Evolutionary conservation across 2,113 vertebrate genomes (phyloP).

Genomic region (Scophthalmus maximus): DNA sequence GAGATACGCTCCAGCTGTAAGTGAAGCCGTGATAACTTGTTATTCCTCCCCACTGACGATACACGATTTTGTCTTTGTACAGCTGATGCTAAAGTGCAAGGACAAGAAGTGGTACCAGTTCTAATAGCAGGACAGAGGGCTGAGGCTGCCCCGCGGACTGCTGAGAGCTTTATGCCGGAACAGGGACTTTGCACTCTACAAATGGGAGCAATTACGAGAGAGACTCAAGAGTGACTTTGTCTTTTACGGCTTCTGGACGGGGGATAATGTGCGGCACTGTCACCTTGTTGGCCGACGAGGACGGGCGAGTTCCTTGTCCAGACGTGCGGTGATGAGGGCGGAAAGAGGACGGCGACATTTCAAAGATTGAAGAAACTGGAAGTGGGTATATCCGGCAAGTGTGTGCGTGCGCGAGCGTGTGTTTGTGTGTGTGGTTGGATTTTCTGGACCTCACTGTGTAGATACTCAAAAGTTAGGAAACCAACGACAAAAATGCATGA

Average conservation of each 20-base stretch:
- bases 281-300: slow-evolving; percentile 53
- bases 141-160: slow-evolving; percentile 65
- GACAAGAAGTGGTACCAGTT: slow-evolving; percentile 99
- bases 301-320: slow-evolving; percentile 57
- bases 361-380: slow-evolving; percentile 32
- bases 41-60: neutral
- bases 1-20: too few relatives aligned
- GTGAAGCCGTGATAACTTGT: too few relatives aligned
- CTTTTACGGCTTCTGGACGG: slow-evolving; percentile 62
- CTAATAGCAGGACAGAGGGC: slow-evolving; percentile 79
- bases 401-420: slow-evolving; percentile 38
- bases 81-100: slow-evolving; percentile 99
- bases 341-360: slow-evolving; percentile 36
- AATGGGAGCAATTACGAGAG: slow-evolving; percentile 58
- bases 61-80: slow-evolving; percentile 54
- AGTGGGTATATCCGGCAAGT: slow-evolving; percentile 41
- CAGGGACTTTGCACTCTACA: slow-evolving; percentile 74
- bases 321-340: slow-evolving; percentile 44
- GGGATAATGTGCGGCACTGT: slow-evolving; percentile 57
- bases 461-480: slow-evolving; percentile 88
- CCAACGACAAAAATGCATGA: slow-evolving; percentile 91
- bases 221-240: slow-evolving; percentile 70
- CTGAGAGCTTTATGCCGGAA: slow-evolving; percentile 76
- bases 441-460: slow-evolving; percentile 86
- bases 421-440: slow-evolving; percentile 39